phyloP scores from a whole-genome alignment of 1,140 invertebrate species.

The Nymphalis io region DNA sequence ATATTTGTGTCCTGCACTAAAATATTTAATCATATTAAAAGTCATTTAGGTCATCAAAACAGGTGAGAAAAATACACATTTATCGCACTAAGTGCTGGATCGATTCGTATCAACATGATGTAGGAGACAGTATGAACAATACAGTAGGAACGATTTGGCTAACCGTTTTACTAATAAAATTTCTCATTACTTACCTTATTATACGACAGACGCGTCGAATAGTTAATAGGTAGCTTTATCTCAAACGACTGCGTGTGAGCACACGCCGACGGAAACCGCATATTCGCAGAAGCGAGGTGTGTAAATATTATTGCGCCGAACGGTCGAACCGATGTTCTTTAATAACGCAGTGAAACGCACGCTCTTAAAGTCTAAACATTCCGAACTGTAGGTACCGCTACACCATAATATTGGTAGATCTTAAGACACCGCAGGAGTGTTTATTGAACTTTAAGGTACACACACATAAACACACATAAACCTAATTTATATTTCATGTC shows the following conservation, averaged over 20 bases:
- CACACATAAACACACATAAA: no score
- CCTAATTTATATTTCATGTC: not conserved
- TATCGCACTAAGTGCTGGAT: no score
- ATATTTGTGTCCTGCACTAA: no score
- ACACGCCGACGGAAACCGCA: slow-evolving; percentile 50
- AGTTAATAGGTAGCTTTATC: slow-evolving; percentile 10
- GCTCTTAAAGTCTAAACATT: not conserved
- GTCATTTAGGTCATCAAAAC: no score
- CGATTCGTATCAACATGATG: no score
- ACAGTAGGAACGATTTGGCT: not conserved
- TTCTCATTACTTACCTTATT: not conserved
- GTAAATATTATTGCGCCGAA: slow-evolving; percentile 57
- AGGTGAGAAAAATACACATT: no score
- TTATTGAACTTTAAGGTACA: not conserved
- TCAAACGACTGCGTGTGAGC: slow-evolving; percentile 6
- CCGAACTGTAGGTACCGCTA: not conserved
- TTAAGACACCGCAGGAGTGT: slow-evolving; percentile 6
- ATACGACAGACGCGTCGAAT: not conserved
- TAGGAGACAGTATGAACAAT: not conserved
- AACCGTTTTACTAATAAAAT: not conserved
- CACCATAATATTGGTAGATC: slow-evolving; percentile 4
- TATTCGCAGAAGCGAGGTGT: slow-evolving; percentile 58
- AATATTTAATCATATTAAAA: no score
- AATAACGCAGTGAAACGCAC: slow-evolving; percentile 6
- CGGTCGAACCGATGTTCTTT: slow-evolving; percentile 24